Conservation (phyloP, 2,797 vertebrate species). For the Sparus aurata region DNA sequence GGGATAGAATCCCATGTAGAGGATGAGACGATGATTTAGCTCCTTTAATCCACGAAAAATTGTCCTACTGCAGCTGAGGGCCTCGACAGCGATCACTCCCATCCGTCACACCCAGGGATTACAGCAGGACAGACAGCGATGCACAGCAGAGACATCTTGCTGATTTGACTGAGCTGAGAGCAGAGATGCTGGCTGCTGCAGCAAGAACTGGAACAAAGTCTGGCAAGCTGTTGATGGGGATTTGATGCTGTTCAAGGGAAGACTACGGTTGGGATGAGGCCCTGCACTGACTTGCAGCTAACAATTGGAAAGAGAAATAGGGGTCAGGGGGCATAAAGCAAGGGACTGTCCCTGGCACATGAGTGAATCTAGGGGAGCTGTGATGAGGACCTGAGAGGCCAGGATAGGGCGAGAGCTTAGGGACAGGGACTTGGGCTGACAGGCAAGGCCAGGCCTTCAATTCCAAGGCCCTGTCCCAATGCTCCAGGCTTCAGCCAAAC, state of each 20-base stretch:
- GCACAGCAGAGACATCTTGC: slow-evolving; percentile 63
- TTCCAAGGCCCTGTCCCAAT: slow-evolving; percentile 71
- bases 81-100: slow-evolving; percentile 63
- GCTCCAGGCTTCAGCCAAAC: slow-evolving; percentile 71
- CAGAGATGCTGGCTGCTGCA: slow-evolving; percentile 50
- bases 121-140: slow-evolving; percentile 66
- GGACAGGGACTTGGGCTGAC: slow-evolving; percentile 67
- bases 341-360: slow-evolving; percentile 58
- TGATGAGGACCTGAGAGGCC: slow-evolving; percentile 72
- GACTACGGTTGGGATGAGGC: slow-evolving; percentile 30
- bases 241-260: slow-evolving; percentile 62
- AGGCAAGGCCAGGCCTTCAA: slow-evolving; percentile 65
- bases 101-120: slow-evolving; percentile 72
- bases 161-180: slow-evolving; percentile 71
- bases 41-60: slow-evolving; percentile 72
- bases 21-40: slow-evolving; percentile 71
- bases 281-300: slow-evolving; percentile 46
- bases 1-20: slow-evolving; percentile 52
- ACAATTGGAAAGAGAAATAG: slow-evolving; percentile 60
- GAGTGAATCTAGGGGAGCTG: slow-evolving; percentile 48
- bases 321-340: slow-evolving; percentile 43
- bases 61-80: slow-evolving; percentile 57
- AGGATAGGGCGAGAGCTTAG: slow-evolving; percentile 57
- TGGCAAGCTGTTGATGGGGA: slow-evolving; percentile 63
- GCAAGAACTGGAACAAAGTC: slow-evolving; percentile 61